Base-by-base conservation (phyloP, 2,888 invertebrate genomes). In the Ochropleura plecta region DNA sequence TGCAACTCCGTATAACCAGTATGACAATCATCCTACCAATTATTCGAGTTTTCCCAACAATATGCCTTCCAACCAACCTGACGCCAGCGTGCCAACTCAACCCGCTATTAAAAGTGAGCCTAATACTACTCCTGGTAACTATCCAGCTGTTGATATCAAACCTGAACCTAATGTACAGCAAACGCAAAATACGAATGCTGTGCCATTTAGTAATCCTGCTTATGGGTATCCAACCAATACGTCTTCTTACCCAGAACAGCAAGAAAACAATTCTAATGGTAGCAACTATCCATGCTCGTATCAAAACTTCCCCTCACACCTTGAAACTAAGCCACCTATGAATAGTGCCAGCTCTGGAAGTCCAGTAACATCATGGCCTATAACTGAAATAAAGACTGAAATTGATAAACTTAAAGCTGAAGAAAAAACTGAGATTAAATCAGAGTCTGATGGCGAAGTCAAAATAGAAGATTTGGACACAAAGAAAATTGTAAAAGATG, bases 361-460 rank as follows among this genome's bases (percentile, higher is more conserved):
- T 79, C 95, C 95, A 42, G 87, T 96, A 5, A 92, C 95, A 40
- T 89, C 96, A 1, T 96, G 96, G 95, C 96, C 96, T 63, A 91
- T 96, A 78, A 93, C 95, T 48, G 96, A 95, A 85, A 77, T 96
- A 10, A 96, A 96, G 88, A 94, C 95, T 73, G 96, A 96, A 90
- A 85, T 95, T 48, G 95, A 96, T 79, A 96, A 94, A 91, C 85
- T 95, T 8, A 96, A 96, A 91, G 90, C 92, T 44, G 96, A 96
- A 90, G 96, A 95, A 78, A 96, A 95, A 90, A 81, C 90, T 8
- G 96, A 96, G 86, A 92, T 94, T 3, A 96, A 96, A 88, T 96
- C 96, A 4, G 97, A 97, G 90, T 95, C 96, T 0, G 97, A 96
- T 46, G 97, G 97, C 5, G 96, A 97, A 92, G 92, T 96, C 3